Evolutionary conservation across 2,888 invertebrate species (phyloP).

Genomic region (Mantis religiosa): DNA sequence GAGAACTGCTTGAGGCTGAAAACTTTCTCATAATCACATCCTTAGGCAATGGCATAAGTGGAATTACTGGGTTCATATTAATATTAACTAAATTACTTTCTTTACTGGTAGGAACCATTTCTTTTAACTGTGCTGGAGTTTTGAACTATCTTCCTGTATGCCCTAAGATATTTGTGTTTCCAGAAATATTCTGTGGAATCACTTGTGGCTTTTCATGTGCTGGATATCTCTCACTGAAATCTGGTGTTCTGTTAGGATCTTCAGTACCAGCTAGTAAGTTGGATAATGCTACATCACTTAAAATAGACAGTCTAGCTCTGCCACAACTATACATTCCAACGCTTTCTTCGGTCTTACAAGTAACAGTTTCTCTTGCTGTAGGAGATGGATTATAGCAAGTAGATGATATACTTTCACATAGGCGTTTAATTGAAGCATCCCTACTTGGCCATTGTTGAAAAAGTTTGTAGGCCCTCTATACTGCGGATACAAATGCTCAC

Average conservation of each 20-base stretch:
- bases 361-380: background rate
- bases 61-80: background rate
- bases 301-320: background rate
- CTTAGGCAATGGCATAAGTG: background rate
- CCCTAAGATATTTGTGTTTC: background rate
- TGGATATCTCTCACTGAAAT: background rate
- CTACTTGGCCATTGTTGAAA: slow-evolving; percentile 30
- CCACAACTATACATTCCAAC: background rate
- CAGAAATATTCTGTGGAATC: background rate
- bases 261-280: background rate
- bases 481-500: background rate
- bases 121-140: slow-evolving; percentile 43
- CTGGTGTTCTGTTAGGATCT: background rate
- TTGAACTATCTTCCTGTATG: slow-evolving; percentile 37
- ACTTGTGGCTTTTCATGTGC: background rate
- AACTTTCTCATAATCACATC: background rate
- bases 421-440: background rate
- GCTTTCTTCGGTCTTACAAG: background rate
- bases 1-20: background rate
- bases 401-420: background rate
- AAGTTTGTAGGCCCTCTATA: background rate
- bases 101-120: slow-evolving; percentile 37
- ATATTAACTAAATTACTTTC: background rate
- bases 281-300: background rate
- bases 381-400: background rate